phyloP scores from a whole-genome alignment of 2,797 vertebrate species.

The Premnoplex brunnescens region DNA sequence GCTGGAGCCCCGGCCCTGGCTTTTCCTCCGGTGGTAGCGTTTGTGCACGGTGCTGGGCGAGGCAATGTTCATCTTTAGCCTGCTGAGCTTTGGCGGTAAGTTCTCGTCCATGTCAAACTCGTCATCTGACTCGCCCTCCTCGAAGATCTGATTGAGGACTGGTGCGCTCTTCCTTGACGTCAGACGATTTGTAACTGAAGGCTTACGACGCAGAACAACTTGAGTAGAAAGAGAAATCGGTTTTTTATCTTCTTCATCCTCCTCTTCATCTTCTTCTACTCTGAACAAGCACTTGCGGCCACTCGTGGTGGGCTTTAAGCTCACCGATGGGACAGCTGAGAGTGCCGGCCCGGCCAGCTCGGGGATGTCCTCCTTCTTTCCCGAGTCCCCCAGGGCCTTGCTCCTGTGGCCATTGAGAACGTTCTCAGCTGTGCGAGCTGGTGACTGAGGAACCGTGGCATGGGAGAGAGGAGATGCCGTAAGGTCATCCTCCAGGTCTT shows the following conservation, averaged over 20 bases:
- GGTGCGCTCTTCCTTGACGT: slow-evolving; percentile 95
- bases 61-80: slow-evolving; percentile 93
- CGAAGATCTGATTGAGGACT: slow-evolving; percentile 96
- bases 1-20: slow-evolving; percentile 93
- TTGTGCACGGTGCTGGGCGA: slow-evolving; percentile 91
- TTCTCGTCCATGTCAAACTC: slow-evolving; percentile 95
- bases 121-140: slow-evolving; percentile 96
- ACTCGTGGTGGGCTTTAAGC: slow-evolving; percentile 75
- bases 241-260: slow-evolving; percentile 92
- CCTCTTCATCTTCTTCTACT: slow-evolving; percentile 95
- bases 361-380: slow-evolving; percentile 84
- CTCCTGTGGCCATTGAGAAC: slow-evolving; percentile 92
- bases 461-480: slow-evolving; percentile 92
- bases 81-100: slow-evolving; percentile 93
- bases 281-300: slow-evolving; percentile 91
- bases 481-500: slow-evolving; percentile 95
- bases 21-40: slow-evolving; percentile 92
- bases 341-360: slow-evolving; percentile 70
- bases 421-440: slow-evolving; percentile 87
- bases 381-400: slow-evolving; percentile 85
- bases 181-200: slow-evolving; percentile 94
- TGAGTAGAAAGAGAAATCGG: slow-evolving; percentile 86
- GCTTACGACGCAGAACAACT: slow-evolving; percentile 89
- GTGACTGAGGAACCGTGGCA: slow-evolving; percentile 85
- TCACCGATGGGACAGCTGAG: slow-evolving; percentile 41